Evolutionary conservation across 2,113 vertebrate species (phyloP).

Genomic region (Clarias magur): DNA sequence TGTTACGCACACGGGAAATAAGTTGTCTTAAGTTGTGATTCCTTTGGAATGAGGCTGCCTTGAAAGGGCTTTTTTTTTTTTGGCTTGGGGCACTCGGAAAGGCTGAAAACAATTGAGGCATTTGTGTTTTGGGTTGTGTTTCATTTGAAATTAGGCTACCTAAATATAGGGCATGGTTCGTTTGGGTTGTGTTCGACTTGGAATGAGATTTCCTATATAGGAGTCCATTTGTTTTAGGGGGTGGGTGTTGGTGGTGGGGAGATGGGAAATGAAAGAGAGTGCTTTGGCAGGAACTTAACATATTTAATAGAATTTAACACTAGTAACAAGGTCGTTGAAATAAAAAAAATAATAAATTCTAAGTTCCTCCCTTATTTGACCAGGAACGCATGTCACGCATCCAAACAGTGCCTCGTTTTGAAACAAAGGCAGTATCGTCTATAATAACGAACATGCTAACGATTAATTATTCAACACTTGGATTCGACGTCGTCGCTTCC

Average conservation of each 20-base stretch:
- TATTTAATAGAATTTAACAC: neutral
- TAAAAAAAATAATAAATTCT: neutral
- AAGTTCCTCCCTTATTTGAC: neutral
- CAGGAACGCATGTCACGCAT: neutral
- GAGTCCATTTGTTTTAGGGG: too few relatives aligned
- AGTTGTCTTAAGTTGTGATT: neutral
- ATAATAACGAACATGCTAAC: slow-evolving; percentile 8
- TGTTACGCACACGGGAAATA: too few relatives aligned
- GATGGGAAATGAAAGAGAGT: too few relatives aligned
- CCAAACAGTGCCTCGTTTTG: neutral
- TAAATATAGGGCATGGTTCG: neutral
- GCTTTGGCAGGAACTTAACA: too few relatives aligned
- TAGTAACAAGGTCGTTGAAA: neutral
- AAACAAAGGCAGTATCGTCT: neutral
- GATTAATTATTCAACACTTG: slow-evolving; percentile 25
- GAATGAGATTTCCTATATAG: too few relatives aligned
- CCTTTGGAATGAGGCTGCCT: neutral
- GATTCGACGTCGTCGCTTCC: neutral
- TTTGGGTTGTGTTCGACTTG: neutral
- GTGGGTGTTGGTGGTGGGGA: too few relatives aligned
- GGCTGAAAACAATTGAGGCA: neutral
- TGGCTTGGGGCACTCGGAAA: too few relatives aligned
- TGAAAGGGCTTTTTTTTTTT: too few relatives aligned
- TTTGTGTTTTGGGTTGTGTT: neutral
- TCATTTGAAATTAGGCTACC: neutral